These are phyloP conservation scores for Leucopternis melanops DNA, from an alignment of 2,113 vertebrate genomes.

Conservation along the genomic window DNA sequence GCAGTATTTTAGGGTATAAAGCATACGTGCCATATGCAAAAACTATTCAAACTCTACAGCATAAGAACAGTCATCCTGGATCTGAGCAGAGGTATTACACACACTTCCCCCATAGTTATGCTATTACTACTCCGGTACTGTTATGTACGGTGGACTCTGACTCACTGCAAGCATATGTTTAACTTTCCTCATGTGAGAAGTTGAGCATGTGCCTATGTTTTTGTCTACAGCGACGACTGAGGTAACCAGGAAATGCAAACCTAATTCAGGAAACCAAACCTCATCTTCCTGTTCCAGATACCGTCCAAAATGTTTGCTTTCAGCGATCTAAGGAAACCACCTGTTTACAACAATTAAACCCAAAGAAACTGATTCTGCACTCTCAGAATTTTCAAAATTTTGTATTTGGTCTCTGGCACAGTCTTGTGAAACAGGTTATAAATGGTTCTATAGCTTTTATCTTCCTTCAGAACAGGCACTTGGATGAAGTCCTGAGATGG, in stretches of 20 bases:
- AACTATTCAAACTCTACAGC: neutral
- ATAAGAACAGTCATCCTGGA: conserved; percentile 34
- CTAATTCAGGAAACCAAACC: conserved; percentile 9
- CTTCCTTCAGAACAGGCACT: conserved; percentile 93
- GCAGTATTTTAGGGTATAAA: conserved; percentile 1
- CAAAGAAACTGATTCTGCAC: conserved; percentile 98
- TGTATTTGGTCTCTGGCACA: conserved; percentile 95
- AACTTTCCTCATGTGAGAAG: conserved; percentile 6
- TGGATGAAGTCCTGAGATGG: conserved; percentile 93
- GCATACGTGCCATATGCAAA: neutral
- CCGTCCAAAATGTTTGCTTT: neutral
- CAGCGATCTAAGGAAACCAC: neutral
- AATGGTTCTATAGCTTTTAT: conserved; percentile 95
- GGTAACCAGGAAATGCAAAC: conserved; percentile 4
- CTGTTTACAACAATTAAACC: conserved; percentile 57
- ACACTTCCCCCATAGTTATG: conserved; percentile 22
- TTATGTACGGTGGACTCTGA: neutral
- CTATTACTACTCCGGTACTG: conserved; percentile 14
- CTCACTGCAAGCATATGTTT: conserved; percentile 30
- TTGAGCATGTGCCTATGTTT: conserved; percentile 11
- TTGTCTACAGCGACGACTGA: neutral
- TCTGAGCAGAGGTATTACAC: conserved; percentile 37
- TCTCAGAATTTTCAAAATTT: conserved; percentile 90
- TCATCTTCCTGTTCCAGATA: neutral
- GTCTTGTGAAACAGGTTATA: conserved; percentile 99